phyloP scores from a whole-genome alignment of 1,140 invertebrate genomes.

The Trachelipus rathkii region DNA sequence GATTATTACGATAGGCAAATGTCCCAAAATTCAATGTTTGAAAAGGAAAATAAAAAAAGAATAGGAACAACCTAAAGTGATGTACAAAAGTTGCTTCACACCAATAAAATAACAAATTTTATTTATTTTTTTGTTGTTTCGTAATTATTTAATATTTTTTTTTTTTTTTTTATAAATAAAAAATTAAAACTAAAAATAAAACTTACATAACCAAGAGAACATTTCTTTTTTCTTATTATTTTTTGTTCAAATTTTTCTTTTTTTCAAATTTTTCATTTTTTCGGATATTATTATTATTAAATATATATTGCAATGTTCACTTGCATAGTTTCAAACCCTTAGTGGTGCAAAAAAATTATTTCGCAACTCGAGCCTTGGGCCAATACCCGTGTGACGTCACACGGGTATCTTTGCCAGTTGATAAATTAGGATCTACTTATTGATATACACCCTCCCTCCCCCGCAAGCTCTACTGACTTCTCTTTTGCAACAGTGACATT shows the following conservation, averaged over 20 bases:
- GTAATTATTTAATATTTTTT: no score
- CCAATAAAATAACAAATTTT: no score
- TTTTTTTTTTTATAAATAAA: no score
- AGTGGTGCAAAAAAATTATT: neutral
- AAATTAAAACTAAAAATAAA: slow-evolving; percentile 13
- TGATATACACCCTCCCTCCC: neutral
- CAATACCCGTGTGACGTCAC: neutral
- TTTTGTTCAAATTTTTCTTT: neutral
- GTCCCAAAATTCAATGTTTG: no score
- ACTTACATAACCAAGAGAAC: neutral
- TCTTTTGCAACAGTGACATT: no score
- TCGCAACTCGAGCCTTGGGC: neutral
- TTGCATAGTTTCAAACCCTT: neutral
- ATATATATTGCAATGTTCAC: neutral
- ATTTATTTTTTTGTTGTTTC: no score
- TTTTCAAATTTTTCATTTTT: neutral
- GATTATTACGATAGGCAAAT: no score
- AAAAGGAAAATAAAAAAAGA: no score
- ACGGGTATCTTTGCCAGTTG: neutral
- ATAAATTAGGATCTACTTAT: neutral
- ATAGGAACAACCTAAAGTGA: no score
- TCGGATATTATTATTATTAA: no score
- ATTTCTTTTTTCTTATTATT: neutral
- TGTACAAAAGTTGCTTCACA: no score
- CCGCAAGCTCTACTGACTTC: no score